Evolutionary conservation across 2,888 invertebrate species (phyloP).

Genomic region (Isoperla grammatica): DNA sequence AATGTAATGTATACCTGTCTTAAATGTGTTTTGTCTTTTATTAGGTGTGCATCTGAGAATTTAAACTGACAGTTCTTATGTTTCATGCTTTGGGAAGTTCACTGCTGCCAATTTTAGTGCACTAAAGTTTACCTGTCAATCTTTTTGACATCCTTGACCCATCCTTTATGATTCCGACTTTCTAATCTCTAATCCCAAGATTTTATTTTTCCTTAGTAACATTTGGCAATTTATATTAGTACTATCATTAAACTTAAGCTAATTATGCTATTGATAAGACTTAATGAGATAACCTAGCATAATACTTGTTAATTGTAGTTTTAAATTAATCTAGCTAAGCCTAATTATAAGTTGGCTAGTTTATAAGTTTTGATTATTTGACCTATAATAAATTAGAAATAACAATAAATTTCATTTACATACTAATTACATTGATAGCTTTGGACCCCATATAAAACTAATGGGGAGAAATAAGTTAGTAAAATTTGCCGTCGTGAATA

Average conservation of each 20-base stretch:
- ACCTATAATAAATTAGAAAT: constrained; percentile 4
- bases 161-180: not conserved
- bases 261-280: constrained; percentile 16
- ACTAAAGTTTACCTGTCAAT: constrained; percentile 22
- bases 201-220: constrained; percentile 3
- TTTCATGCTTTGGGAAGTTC: constrained; percentile 35
- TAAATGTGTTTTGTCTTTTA: constrained; percentile 31
- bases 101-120: constrained; percentile 34
- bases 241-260: not conserved
- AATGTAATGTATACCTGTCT: constrained; percentile 8
- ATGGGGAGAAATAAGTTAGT: not conserved
- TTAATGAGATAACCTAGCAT: constrained; percentile 22
- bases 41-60: constrained; percentile 30
- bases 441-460: not conserved
- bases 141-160: not conserved
- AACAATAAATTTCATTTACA: not conserved
- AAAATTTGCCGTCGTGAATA: not conserved
- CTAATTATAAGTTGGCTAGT: constrained; percentile 14
- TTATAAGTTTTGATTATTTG: constrained; percentile 13
- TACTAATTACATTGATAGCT: too few relatives aligned
- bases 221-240: constrained; percentile 20
- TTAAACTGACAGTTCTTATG: constrained; percentile 28
- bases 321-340: constrained; percentile 25
- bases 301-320: constrained; percentile 21
- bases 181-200: not conserved